Evolutionary conservation across 2,797 vertebrate genomes (phyloP), one percentile per base, ranked within the genome.

Genomic region (Arctocebus calabarensis): DNA sequence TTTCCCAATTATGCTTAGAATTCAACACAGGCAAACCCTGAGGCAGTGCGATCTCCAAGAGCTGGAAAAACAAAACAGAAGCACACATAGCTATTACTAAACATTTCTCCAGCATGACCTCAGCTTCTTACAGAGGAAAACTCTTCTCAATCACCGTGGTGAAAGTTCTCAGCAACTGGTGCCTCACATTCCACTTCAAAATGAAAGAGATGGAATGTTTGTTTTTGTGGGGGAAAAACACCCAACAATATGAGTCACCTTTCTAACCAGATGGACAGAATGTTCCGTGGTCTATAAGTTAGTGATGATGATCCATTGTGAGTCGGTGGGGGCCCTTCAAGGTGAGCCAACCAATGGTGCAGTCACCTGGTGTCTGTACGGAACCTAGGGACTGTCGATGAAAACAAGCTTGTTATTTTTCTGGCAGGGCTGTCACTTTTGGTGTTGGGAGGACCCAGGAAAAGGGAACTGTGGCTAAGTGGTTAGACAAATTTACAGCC

Each of bases 121-220:
- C 96, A 88, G 92, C 97, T 96, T 98, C 93, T 96, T 93, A 74
- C 25, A 16, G 20, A 43, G 82, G 92, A 88, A 96, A 98, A 96
- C 86, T 94, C 40, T 57, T 57, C 57, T 93, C 92, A 11, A 22
- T 3, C 23, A 23, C 86, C 57, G 32, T 78, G 55, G 81, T 3
- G 85, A 95, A 95, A 83, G 62, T 94, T 85, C 94, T 95, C 57
- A 87, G 70, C 45, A 62, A 77, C 17, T 0, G 19, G 85, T n/a
- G 12, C 52, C 43, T 97, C 81, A 62, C 29, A 70, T 91, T 97
- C 71, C 57, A 68, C 84, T 90, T 92, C 40, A 96, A 97, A 96
- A 96, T 83, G 71, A 84, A 61, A 71, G 45, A 84, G 37, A 93
- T 32, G 25, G 22, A 74, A 82, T 75, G 17, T 71, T 95, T 97